Percentiles rank a stretch among this genome's conserved stretches.
phyloP scores from a whole-genome alignment of 2,113 vertebrate species.

The Rissa tridactyla region DNA sequence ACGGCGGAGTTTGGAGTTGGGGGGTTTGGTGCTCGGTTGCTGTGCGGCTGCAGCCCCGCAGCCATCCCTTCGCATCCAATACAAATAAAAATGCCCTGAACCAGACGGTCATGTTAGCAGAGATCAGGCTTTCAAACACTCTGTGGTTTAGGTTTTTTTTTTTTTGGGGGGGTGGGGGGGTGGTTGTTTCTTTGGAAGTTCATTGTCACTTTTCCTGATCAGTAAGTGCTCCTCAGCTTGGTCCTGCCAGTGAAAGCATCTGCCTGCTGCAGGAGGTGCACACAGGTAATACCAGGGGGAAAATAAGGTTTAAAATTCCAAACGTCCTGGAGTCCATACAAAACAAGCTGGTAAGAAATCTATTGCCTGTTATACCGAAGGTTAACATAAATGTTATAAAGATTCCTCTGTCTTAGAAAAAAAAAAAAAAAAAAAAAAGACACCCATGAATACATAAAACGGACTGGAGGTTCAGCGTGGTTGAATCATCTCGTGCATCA shows the following conservation, averaged over 20 bases:
- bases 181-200: slow-evolving; percentile 11
- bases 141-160: not conserved
- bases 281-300: not conserved
- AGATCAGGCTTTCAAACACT: not conserved
- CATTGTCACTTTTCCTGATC: not conserved
- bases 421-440: not conserved
- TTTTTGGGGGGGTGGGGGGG: not conserved
- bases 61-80: not conserved
- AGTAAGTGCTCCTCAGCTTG: not conserved
- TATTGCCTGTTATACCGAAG: not conserved
- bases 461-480: not conserved
- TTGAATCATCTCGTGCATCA: not conserved
- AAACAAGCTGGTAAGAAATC: not conserved
- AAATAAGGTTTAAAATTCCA: not conserved
- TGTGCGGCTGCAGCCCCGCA: not conserved
- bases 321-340: not conserved
- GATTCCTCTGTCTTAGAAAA: not conserved
- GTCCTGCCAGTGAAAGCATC: not conserved
- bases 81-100: not conserved
- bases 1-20: not conserved
- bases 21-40: not conserved
- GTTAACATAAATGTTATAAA: not conserved
- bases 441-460: not conserved
- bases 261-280: not conserved
- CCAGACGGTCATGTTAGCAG: not conserved